Evolutionary conservation across 37 sponge, comb jelly and placozoan genomes (phyloP).

Genomic region (Oscarella lobularis): DNA sequence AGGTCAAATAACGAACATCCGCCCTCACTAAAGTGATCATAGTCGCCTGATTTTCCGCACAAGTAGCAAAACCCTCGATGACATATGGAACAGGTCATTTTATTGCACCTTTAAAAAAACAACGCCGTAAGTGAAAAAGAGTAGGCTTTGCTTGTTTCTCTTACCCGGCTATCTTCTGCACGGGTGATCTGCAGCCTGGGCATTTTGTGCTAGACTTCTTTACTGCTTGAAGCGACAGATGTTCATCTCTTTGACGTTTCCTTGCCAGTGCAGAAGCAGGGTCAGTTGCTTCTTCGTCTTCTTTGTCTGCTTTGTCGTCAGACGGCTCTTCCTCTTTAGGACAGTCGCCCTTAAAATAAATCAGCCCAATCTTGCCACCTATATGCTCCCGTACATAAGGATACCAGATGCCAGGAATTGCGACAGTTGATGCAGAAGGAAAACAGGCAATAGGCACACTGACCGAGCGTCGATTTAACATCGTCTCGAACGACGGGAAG

Average conservation of each 20-base stretch:
- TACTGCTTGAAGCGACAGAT: background rate
- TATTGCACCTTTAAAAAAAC: background rate
- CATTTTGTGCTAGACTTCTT: background rate
- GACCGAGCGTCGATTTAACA: background rate
- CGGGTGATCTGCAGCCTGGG: background rate
- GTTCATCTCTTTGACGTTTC: background rate
- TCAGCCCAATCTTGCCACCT: too few relatives aligned
- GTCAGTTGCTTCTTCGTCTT: background rate
- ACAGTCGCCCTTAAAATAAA: background rate
- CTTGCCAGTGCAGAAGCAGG: background rate
- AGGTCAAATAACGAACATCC: background rate
- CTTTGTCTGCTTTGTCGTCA: background rate
- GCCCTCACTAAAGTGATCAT: background rate
- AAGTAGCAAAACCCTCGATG: background rate
- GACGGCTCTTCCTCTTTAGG: background rate
- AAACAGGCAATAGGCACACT: conserved; percentile 14
- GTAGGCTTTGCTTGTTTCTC: background rate
- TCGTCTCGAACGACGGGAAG: conserved; percentile 12
- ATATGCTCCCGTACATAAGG: background rate
- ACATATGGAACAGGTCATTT: background rate
- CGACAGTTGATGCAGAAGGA: conserved; percentile 12
- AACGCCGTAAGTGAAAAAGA: background rate
- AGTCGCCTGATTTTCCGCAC: background rate
- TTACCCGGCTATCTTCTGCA: background rate
- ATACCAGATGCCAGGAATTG: conserved; percentile 17